A percentile compares a stretch with the other conserved stretches of the same genome.
phyloP scores from a whole-genome alignment of 2,888 invertebrate genomes.

The Clunio marinus region DNA sequence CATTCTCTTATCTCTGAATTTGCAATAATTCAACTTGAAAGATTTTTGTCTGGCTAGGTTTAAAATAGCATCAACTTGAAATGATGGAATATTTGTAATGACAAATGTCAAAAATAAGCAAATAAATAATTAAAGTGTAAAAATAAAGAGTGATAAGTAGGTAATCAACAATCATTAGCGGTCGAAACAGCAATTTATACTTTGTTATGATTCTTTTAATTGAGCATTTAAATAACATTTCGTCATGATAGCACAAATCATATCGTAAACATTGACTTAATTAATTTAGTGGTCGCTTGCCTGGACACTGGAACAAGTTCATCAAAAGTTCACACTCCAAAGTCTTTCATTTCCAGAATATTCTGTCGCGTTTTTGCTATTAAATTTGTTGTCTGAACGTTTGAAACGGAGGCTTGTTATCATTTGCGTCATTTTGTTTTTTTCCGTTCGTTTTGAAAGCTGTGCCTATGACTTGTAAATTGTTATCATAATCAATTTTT shows the following conservation, averaged over 20 bases:
- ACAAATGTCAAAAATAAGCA: background rate
- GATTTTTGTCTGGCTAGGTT: no score
- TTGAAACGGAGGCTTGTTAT: background rate
- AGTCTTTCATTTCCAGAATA: background rate
- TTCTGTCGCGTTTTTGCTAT: background rate
- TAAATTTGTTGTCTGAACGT: background rate
- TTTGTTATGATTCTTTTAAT: background rate
- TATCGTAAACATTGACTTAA: background rate
- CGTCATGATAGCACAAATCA: background rate
- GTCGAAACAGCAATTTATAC: background rate
- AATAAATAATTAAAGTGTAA: background rate
- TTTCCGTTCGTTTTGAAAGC: no score
- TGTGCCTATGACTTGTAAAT: no score
- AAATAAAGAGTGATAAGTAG: background rate
- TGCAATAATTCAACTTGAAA: no score
- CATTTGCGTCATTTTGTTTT: background rate
- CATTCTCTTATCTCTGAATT: no score
- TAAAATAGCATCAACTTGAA: no score
- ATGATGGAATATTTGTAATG: no score
- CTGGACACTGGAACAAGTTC: no score
- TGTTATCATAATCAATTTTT: no score
- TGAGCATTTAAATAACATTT: background rate
- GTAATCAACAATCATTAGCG: background rate
- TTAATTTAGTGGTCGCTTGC: background rate
- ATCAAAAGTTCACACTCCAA: background rate